Base-by-base conservation (phyloP, 2,797 vertebrate species). In the Pterois miles region DNA sequence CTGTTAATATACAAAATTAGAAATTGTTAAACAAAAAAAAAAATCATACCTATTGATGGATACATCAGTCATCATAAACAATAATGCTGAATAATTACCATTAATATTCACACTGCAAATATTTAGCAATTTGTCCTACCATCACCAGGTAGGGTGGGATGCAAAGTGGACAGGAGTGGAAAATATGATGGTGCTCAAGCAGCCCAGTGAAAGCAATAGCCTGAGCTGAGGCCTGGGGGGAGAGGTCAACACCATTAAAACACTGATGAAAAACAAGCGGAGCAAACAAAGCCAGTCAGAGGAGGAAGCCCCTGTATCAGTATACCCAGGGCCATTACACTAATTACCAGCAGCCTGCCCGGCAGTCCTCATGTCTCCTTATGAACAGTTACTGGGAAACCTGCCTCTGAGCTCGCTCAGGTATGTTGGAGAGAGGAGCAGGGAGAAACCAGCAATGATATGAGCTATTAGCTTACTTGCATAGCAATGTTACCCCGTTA, bases 231-330 rank as follows among this genome's bases (percentile, higher is more conserved):
- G 65, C 22, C 53, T 56, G 54, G 31, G 60, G 65, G 48, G 65
- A 57, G 68, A 69, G 78, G 74, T 34, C 74, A 85, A 67, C 71
- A 65, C 78, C 84, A 84, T 70, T 81, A 84, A 90, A 83, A 81
- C 76, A 73, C 73, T 40, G 84, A 89, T 87, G 88, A 91, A 92
- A 93, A 92, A 92, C 86, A 90, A 90, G 86, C 64, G 52, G 70
- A 65, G 86, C 86, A 93, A 92, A 94, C 90, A 91, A 87, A 92
- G 84, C 53, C 79, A 52, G 74, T 36, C 69, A 80, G 84, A 65
- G 23, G 56, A 82, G 82, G 74, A 89, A 82, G 90, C 65, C 80
- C 84, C 86, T 73, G 83, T 88, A 92, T 92, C 91, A 89, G 78
- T 86, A 84, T 83, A 89, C 80, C 59, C 3, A 23, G 70, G 80